Conservation (phyloP, 1,140 invertebrate species). For the Copidosoma floridanum region DNA sequence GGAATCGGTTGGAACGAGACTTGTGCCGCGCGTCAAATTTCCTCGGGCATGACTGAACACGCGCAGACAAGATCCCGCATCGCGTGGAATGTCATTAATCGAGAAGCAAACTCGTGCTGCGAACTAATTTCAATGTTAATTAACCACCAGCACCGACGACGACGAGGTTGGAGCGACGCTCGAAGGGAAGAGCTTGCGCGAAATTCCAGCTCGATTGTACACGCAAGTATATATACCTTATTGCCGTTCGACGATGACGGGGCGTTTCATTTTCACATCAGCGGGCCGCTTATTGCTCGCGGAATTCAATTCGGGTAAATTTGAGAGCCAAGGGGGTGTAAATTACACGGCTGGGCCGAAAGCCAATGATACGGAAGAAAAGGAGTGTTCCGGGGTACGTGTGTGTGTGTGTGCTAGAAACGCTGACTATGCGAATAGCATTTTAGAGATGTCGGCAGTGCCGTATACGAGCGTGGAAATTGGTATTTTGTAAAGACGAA, state of each 20-base stretch:
- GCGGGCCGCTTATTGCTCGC: too few relatives aligned
- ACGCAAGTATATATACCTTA: too few relatives aligned
- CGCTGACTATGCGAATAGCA: slow-evolving; percentile 26
- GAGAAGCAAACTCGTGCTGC: slow-evolving; percentile 3
- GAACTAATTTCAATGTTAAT: slow-evolving; percentile 25
- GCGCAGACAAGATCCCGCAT: neutral
- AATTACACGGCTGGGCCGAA: neutral
- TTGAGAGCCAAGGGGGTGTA: slow-evolving; percentile 10
- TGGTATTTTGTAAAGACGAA: too few relatives aligned
- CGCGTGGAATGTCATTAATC: slow-evolving; percentile 6
- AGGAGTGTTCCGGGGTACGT: neutral
- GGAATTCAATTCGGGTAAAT: slow-evolving; percentile 20
- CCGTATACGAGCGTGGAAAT: too few relatives aligned
- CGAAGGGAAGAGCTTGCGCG: neutral
- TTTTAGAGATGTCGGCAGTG: too few relatives aligned
- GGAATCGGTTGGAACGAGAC: too few relatives aligned
- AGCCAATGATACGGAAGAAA: neutral
- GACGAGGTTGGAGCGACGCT: neutral
- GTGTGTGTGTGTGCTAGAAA: neutral
- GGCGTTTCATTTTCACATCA: too few relatives aligned
- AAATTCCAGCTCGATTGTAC: slow-evolving; percentile 7
- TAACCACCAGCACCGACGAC: neutral
- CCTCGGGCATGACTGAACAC: neutral
- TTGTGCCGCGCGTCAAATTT: neutral
- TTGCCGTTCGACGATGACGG: too few relatives aligned